Evolutionary conservation across 2,888 invertebrate species (phyloP).

Genomic region (Drosophila nr. perissopoda): DNA sequence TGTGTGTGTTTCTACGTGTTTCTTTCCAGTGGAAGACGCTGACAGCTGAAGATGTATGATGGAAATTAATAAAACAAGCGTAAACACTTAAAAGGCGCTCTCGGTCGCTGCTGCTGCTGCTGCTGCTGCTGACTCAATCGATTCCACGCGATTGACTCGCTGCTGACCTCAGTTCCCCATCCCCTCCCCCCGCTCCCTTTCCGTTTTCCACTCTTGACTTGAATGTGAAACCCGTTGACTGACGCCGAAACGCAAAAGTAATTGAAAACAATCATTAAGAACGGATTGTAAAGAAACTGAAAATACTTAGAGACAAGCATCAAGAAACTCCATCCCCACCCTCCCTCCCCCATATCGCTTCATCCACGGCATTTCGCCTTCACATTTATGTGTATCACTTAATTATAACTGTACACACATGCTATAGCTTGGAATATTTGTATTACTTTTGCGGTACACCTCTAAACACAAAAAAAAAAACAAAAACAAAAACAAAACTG

Average conservation of each 20-base stretch:
- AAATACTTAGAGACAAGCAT: constrained; percentile 17
- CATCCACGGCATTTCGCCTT: constrained; percentile 1
- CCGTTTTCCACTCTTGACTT: neutral
- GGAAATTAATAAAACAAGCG: constrained; percentile 82
- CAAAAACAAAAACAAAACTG: neutral
- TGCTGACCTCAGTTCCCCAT: constrained; percentile 11
- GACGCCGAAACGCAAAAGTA: constrained; percentile 52
- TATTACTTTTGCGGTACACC: constrained; percentile 13
- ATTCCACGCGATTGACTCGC: constrained; percentile 56
- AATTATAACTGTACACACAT: constrained; percentile 77
- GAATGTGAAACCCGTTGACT: constrained; percentile 31
- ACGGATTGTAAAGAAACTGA: constrained; percentile 18
- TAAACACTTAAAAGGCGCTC: constrained; percentile 80
- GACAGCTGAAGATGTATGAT: constrained; percentile 80
- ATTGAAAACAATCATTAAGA: constrained; percentile 64
- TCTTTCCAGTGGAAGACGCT: constrained; percentile 42
- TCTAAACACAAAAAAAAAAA: constrained; percentile 16
- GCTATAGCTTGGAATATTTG: constrained; percentile 22
- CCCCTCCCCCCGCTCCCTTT: neutral
- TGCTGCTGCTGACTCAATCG: constrained; percentile 66
- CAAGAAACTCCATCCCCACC: neutral
- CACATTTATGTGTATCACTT: constrained; percentile 73
- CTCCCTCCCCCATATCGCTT: neutral
- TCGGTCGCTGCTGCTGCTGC: neutral
- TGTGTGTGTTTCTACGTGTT: neutral